Conservation (phyloP, 1,140 invertebrate species). For the Meloidogyne floridensis region DNA sequence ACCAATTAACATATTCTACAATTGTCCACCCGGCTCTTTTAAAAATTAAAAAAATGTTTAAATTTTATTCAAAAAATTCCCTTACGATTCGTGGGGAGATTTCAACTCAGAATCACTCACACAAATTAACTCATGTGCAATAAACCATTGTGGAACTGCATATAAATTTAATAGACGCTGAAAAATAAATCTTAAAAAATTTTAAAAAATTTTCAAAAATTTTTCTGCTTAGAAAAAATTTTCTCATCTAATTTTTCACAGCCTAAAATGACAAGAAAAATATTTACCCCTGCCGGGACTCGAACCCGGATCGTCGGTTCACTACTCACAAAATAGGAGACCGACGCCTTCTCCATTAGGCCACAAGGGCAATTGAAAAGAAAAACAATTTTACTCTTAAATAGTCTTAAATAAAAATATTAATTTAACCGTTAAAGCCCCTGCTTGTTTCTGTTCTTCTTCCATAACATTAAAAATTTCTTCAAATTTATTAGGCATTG, state of each 20-base stretch:
- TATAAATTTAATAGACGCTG: not conserved
- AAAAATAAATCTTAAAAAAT: not conserved
- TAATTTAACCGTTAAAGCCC: not conserved
- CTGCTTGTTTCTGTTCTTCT: not conserved
- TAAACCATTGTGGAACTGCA: constrained; percentile 43
- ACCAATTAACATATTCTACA: constrained; percentile 58
- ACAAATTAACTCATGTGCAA: constrained; percentile 51
- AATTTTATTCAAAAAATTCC: not conserved
- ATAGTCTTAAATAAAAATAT: not conserved
- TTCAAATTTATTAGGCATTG: constrained; percentile 26
- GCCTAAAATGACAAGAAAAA: not conserved
- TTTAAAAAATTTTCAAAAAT: not conserved
- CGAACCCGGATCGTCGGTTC: constrained; percentile 4
- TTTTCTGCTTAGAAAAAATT: not conserved
- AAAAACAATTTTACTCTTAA: not conserved
- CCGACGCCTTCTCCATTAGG: constrained; percentile 8
- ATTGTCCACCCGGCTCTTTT: constrained; percentile 54
- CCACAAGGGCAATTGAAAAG: constrained; percentile 10
- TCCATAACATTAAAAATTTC: not conserved
- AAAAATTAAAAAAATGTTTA: not conserved
- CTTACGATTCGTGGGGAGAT: constrained; percentile 51
- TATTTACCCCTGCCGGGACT: constrained; percentile 2
- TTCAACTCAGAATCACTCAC: constrained; percentile 41
- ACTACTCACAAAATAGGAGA: not conserved
- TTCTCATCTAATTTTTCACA: not conserved